Evolutionary conservation across 2,797 vertebrate species (phyloP).

Genomic region (Tauraco hartlaubi): DNA sequence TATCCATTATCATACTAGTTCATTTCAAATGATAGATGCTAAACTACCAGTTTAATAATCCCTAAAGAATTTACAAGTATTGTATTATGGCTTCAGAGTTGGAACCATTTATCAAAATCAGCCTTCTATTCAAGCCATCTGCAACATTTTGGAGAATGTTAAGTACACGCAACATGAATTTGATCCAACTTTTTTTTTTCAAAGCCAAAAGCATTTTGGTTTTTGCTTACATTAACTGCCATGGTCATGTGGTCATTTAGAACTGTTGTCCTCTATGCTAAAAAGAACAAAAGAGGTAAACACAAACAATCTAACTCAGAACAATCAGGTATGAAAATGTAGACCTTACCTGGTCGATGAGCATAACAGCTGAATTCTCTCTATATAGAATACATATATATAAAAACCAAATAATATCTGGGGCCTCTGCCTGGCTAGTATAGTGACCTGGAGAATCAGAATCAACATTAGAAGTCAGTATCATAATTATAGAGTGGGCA

Average conservation of each 20-base stretch:
- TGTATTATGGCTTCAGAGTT: not conserved
- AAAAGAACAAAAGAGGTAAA: not conserved
- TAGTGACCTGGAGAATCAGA: not conserved
- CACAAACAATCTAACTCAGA: not conserved
- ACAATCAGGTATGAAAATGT: not conserved
- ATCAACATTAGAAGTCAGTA: not conserved
- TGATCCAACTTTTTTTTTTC: not conserved
- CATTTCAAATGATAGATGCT: not conserved
- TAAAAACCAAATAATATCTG: not conserved
- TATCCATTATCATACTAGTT: not conserved
- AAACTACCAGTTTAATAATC: not conserved
- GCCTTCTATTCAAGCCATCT: not conserved
- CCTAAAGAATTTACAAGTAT: not conserved
- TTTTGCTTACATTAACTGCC: not conserved
- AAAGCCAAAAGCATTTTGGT: not conserved
- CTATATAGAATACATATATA: not conserved
- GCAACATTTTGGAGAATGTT: not conserved
- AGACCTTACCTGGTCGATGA: not conserved
- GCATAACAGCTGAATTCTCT: not conserved
- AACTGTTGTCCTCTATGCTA: not conserved
- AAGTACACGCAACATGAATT: not conserved
- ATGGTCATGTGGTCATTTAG: not conserved
- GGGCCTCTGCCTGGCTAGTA: not conserved
- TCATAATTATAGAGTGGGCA: not conserved
- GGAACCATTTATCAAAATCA: not conserved